Base-by-base conservation (phyloP, 2,888 invertebrate genomes). In the Nomada fucata region DNA sequence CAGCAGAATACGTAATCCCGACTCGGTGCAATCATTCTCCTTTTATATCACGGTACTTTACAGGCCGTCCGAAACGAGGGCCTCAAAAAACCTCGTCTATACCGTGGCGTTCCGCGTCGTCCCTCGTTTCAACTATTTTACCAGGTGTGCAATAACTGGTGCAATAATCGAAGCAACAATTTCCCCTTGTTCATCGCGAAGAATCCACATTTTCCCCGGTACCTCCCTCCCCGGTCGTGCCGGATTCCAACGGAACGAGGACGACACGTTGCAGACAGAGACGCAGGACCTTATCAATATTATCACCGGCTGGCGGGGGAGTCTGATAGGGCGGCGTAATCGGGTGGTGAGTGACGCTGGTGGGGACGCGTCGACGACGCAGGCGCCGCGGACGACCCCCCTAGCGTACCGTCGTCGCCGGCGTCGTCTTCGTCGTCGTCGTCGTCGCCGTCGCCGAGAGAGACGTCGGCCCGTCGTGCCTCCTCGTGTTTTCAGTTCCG, bases 401-500 rank as follows among this genome's bases (percentile, higher is more conserved):
- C 83, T 76, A 72, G 61, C 79, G 68, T 79, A 82, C 76, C 86
- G 82, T 76, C 83, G 86, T 76, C 85, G 80, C 73, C 86, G 86
- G 64, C 87, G 82, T 61, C 84, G 75, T 76, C 82, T 74, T 76
- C 79, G 79, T 53, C 83, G 86, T 67, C 83, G 88, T 84, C 83
- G 87, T 85, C 86, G 88, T 82, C 88, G 86, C 70, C 87, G 88
- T 82, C 88, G 90, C 79, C 86, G 86, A 86, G 86, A 83, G 89
- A 89, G 85, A 86, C 89, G 90, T 89, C 86, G 90, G 88, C 79
- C 86, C 85, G 90, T 85, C 84, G 88, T 80, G 88, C 84, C 87
- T 88, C 81, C 84, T 82, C 87, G 86, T 88, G 87, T 89, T 89
- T 89, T 89, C 89, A 91, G 90, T 91, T 86, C 86, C 86, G 87